These are phyloP conservation scores for Aphaenogaster rudis DNA, from an alignment of 1,140 invertebrate species.

Conservation along the genomic window DNA sequence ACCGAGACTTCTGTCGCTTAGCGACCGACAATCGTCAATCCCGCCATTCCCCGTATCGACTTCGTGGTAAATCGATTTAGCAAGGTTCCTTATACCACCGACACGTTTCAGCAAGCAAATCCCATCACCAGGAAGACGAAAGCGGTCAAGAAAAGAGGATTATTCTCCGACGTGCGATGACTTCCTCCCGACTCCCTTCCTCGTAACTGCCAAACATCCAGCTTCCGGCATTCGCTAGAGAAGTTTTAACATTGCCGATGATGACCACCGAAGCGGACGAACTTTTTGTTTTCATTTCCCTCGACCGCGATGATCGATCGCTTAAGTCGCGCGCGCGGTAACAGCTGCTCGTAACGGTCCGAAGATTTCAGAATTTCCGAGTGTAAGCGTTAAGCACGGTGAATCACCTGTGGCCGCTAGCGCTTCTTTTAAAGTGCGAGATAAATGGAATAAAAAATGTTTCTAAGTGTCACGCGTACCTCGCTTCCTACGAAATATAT, in stretches of 20 bases:
- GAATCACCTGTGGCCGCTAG: constrained; percentile 24
- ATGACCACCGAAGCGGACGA: constrained; percentile 13
- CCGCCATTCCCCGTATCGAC: neutral
- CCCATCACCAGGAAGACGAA: constrained; percentile 67
- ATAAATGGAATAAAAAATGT: constrained; percentile 41
- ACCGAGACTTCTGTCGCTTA: constrained; percentile 6
- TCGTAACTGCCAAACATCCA: constrained; percentile 35
- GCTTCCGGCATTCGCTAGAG: constrained; percentile 20
- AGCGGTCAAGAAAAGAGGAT: constrained; percentile 73
- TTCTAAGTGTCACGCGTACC: neutral
- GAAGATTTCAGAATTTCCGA: constrained; percentile 53
- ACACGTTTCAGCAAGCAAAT: constrained; percentile 68
- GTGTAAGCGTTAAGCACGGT: constrained; percentile 22
- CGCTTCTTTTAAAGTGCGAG: constrained; percentile 22
- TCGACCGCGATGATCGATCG: constrained; percentile 37
- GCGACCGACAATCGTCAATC: constrained; percentile 28
- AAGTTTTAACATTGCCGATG: constrained; percentile 40
- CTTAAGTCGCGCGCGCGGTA: constrained; percentile 42
- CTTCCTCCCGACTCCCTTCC: constrained; percentile 15
- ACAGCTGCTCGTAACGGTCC: constrained; percentile 59
- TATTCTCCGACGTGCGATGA: constrained; percentile 70
- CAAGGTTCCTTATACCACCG: constrained; percentile 58
- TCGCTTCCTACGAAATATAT: neutral
- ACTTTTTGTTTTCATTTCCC: constrained; percentile 46
- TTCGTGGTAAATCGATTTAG: constrained; percentile 66